Base-by-base conservation (phyloP, 2,888 invertebrate genomes). In the Xylota segnis region DNA sequence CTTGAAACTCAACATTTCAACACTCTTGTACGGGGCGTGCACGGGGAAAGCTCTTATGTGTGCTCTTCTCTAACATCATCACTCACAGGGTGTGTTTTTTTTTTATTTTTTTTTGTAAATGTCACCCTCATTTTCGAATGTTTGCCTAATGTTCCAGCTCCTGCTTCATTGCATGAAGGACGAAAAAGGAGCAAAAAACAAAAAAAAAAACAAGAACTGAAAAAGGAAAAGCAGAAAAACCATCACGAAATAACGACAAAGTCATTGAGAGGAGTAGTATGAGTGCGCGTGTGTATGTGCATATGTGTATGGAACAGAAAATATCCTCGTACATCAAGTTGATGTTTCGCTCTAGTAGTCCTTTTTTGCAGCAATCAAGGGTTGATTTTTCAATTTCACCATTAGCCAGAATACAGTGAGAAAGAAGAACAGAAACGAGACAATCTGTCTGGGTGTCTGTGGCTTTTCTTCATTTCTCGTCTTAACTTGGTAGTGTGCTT, bases 351-450 rank as follows among this genome's bases (percentile, higher is more conserved):
- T 58, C 37, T 63, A 34, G 40, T 47, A 50, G 66, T 47, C 58
- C 40, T 66, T 34, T 76, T 66, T 50, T 72, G 32, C 14, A 63
- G 78, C 59, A 78, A 78, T 78, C 78, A 78, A 70, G 81, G 86
- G 86, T 82, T 86, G 86, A 82, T 86, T 86, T 86, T 82, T 86
- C 82, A 82, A 86, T 76, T 76, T 71, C 7, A 47, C 66, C 82
- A 81, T 86, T 82, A 83, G 59, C 76, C 59, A 40, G 63, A 18
- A 32, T 34, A 32, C 29, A 4, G 43, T 47, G 12, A 32, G 16
- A 68, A 66, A 27, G n/a, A 54, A 10, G 34, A 43, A 37, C 14
- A 52, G 29, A 61, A 70, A 45, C 34, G 70, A 76, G 56, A 77
- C 76, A 76, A 66, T 76, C 71, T 76, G 81, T 86, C 82, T 82